Evolutionary conservation across 2,888 invertebrate genomes (phyloP).

Genomic region (Harpalus rubripes): DNA sequence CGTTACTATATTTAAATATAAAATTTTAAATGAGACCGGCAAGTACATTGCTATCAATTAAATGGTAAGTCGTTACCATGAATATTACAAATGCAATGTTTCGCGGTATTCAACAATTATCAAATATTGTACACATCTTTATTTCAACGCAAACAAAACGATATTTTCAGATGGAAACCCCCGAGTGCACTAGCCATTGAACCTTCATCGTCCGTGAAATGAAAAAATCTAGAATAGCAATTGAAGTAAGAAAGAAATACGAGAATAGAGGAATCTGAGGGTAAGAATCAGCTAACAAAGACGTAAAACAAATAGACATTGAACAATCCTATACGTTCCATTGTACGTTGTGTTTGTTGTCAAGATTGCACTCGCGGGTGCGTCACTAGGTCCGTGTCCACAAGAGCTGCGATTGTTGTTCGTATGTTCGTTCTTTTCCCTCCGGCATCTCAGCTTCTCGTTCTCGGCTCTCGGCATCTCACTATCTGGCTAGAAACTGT

Average conservation of each 20-base stretch:
- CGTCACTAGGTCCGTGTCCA: neutral
- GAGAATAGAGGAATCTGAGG: neutral
- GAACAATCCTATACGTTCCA: conserved; percentile 2
- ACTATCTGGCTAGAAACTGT: no score
- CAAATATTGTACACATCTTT: no score
- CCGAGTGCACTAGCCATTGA: neutral
- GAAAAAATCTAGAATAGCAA: conserved; percentile 6
- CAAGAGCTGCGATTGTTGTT: conserved; percentile 5
- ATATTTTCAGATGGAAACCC: neutral
- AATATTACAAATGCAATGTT: no score
- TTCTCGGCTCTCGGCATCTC: neutral
- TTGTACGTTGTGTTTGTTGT: conserved; percentile 2
- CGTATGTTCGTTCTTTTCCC: neutral
- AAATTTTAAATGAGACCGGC: no score
- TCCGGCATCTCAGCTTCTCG: neutral
- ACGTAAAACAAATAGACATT: conserved; percentile 6
- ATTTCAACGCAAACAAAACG: neutral
- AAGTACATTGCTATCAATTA: no score
- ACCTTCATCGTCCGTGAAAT: neutral
- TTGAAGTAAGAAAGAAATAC: conserved; percentile 6
- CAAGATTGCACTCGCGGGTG: neutral
- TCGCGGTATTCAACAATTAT: no score
- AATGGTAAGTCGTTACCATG: no score
- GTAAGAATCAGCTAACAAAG: conserved; percentile 5
- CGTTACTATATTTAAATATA: no score